Percentiles rank a stretch among this genome's conserved stretches.
These are phyloP conservation scores for Podabrus alpinus DNA, from an alignment of 2,888 invertebrate species.

Conservation along the genomic window DNA sequence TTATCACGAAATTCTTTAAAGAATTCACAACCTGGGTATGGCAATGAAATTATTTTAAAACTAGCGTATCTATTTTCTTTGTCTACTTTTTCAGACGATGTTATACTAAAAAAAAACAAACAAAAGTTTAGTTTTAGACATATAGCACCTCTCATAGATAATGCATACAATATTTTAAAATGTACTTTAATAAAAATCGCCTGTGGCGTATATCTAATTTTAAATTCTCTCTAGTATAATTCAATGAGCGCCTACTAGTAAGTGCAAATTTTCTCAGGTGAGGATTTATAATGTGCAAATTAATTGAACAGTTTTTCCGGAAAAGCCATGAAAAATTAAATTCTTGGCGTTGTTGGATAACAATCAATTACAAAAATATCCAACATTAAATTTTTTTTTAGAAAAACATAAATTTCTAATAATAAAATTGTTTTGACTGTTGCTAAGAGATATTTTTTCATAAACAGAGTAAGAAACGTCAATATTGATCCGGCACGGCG, in stretches of 20 bases:
- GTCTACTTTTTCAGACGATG: slow-evolving; percentile 83
- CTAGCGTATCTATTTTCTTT: slow-evolving; percentile 74
- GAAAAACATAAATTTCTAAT: not conserved
- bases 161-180: too few species aligned
- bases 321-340: not conserved
- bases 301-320: not conserved
- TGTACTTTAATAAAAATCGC: too few species aligned
- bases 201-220: not conserved
- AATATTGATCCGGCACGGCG: not conserved
- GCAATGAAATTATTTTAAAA: slow-evolving; percentile 73
- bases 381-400: not conserved
- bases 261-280: too few species aligned
- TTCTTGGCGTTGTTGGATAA: not conserved
- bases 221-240: not conserved
- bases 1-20: slow-evolving; percentile 75
- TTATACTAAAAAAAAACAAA: slow-evolving; percentile 61
- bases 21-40: slow-evolving; percentile 85
- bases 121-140: not conserved
- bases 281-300: too few species aligned
- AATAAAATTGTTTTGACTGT: not conserved
- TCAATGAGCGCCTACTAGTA: not conserved
- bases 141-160: too few species aligned
- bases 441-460: not conserved
- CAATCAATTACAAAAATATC: not conserved
- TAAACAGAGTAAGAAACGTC: not conserved